phyloP scores from a whole-genome alignment of 37 sponge, comb jelly and placozoan genomes.

The Ianthella basta region DNA sequence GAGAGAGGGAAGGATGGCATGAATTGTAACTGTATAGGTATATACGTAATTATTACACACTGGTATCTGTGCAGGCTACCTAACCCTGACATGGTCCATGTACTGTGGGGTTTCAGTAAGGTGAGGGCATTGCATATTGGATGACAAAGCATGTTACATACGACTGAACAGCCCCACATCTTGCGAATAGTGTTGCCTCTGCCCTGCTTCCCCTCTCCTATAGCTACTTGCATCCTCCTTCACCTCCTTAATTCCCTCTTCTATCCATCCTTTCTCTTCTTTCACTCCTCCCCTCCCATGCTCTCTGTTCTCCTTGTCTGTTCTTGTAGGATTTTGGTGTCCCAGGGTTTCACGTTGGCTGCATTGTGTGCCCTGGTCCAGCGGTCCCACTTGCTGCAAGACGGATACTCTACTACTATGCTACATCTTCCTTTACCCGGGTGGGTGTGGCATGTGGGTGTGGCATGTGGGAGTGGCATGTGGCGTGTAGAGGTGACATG shows the following conservation, averaged over 20 bases:
- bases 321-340: conserved; percentile 10
- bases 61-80: no score
- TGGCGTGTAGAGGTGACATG: no score
- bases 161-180: no score
- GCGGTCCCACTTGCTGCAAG: neutral
- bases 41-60: no score
- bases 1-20: no score
- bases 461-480: no score
- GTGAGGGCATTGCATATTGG: neutral
- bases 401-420: neutral
- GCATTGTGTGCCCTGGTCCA: neutral
- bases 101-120: conserved; percentile 12
- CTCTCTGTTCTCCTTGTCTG: no score
- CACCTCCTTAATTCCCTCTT: neutral
- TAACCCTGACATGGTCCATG: conserved; percentile 29
- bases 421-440: neutral
- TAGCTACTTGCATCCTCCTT: neutral
- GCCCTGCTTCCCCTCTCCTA: no score
- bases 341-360: neutral
- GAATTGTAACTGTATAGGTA: no score
- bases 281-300: neutral
- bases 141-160: no score
- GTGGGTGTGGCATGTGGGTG: neutral
- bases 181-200: no score
- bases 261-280: neutral